phyloP scores from a whole-genome alignment of 2,113 vertebrate genomes.

The Mobula hypostoma region DNA sequence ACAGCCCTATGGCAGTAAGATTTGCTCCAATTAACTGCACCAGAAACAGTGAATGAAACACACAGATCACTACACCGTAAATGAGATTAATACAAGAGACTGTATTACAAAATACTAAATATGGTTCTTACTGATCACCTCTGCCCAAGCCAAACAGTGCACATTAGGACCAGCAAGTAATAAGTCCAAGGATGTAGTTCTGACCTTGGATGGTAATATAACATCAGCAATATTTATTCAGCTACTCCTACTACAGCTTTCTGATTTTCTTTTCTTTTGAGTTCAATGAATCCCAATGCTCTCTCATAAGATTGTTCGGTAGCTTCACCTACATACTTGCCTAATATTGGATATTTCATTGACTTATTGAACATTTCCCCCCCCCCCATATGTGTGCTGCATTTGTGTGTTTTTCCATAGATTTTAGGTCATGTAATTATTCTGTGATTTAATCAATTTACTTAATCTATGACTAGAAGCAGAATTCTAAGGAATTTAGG shows the following conservation, averaged over 20 bases:
- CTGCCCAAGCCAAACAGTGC: neutral
- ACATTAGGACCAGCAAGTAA: neutral
- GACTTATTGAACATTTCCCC: neutral
- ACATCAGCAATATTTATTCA: neutral
- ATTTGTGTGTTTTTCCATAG: neutral
- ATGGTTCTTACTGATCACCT: neutral
- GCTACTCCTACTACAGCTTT: neutral
- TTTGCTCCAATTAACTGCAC: too few species aligned
- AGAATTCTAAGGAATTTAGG: too few species aligned
- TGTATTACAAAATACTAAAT: neutral
- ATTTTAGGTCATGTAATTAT: neutral
- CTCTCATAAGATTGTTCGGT: neutral
- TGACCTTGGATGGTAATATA: neutral
- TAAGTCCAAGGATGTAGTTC: neutral
- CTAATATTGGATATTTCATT: neutral
- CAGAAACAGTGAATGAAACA: neutral
- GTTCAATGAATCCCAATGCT: neutral
- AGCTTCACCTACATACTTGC: neutral
- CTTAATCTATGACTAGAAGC: too few species aligned
- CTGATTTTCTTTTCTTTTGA: neutral
- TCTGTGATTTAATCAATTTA: too few species aligned
- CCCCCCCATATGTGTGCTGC: neutral
- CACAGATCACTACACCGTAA: neutral
- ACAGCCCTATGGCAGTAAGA: too few species aligned
- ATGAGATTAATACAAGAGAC: neutral